Evolutionary conservation across 2,113 vertebrate genomes (phyloP).

Genomic region (Python bivittatus): DNA sequence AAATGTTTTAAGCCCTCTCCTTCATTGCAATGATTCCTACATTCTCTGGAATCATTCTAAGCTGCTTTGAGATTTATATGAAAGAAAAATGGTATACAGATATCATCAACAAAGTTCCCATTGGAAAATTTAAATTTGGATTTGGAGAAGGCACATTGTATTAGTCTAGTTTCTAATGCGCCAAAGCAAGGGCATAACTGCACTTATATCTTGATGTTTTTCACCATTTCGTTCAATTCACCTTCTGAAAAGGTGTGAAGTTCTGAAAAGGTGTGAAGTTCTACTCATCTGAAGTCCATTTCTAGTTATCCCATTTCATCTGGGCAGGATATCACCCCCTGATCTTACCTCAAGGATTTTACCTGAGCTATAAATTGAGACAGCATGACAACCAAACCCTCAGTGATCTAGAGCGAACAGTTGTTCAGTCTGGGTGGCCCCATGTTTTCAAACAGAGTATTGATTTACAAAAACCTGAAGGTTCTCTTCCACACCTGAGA

Average conservation of each 20-base stretch:
- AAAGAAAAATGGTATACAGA: not conserved
- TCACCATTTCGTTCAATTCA: not conserved
- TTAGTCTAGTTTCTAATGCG: not conserved
- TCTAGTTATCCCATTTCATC: not conserved
- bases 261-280: not conserved
- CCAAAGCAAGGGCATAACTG: not conserved
- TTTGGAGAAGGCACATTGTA: too few relatives aligned
- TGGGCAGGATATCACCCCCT: not conserved
- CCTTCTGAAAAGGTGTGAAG: not conserved
- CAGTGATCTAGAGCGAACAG: not conserved
- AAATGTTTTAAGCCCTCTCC: not conserved
- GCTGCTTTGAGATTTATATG: too few relatives aligned
- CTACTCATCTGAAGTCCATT: not conserved
- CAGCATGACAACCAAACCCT: not conserved
- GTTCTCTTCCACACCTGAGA: not conserved
- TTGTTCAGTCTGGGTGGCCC: not conserved
- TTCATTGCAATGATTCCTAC: not conserved
- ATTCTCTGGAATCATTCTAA: not conserved
- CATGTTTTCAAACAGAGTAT: slow-evolving; percentile 11
- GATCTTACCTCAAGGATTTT: not conserved
- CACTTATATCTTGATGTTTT: not conserved
- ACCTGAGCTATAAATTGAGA: not conserved
- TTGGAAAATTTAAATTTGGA: not conserved
- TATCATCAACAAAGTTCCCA: not conserved
- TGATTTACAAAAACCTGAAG: slow-evolving; percentile 5